Conservation (phyloP, 1,140 invertebrate species). For the Dendroctonus valens region DNA sequence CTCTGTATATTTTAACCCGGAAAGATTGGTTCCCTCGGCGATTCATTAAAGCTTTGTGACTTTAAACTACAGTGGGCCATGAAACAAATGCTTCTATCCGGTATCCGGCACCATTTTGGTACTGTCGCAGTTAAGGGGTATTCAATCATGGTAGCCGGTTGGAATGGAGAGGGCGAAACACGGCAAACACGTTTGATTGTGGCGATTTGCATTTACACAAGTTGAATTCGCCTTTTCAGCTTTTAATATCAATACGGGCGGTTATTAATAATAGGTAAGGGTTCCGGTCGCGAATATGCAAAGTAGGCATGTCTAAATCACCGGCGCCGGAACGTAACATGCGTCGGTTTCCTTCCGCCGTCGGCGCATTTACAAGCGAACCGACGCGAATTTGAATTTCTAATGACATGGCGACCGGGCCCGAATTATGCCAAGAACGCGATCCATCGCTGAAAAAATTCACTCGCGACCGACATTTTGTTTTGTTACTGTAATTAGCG, state of each 20-base stretch:
- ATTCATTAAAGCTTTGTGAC: too few relatives aligned
- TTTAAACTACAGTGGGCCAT: too few relatives aligned
- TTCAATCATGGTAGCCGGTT: too few relatives aligned
- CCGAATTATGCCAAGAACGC: conserved; percentile 27
- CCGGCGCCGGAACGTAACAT: conserved; percentile 43
- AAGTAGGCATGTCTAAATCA: conserved; percentile 36
- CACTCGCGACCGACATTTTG: conserved; percentile 37
- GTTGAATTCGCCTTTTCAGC: background rate
- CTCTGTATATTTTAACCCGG: too few relatives aligned
- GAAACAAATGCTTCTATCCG: too few relatives aligned
- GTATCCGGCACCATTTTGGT: too few relatives aligned
- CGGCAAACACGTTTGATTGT: background rate
- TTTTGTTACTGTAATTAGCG: conserved; percentile 40
- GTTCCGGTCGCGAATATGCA: background rate
- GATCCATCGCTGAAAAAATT: conserved; percentile 31
- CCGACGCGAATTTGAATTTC: conserved; percentile 46
- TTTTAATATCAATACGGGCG: conserved; percentile 1
- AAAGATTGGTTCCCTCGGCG: too few relatives aligned
- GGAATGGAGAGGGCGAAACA: background rate
- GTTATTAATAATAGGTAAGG: conserved; percentile 2
- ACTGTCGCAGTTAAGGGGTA: too few relatives aligned
- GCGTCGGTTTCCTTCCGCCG: conserved; percentile 44
- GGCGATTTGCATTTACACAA: conserved; percentile 1
- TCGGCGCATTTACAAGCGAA: conserved; percentile 43
- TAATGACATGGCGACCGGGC: conserved; percentile 37